Evolutionary conservation across 2,113 vertebrate genomes (phyloP).

Genomic region (Sylvia atricapilla): DNA sequence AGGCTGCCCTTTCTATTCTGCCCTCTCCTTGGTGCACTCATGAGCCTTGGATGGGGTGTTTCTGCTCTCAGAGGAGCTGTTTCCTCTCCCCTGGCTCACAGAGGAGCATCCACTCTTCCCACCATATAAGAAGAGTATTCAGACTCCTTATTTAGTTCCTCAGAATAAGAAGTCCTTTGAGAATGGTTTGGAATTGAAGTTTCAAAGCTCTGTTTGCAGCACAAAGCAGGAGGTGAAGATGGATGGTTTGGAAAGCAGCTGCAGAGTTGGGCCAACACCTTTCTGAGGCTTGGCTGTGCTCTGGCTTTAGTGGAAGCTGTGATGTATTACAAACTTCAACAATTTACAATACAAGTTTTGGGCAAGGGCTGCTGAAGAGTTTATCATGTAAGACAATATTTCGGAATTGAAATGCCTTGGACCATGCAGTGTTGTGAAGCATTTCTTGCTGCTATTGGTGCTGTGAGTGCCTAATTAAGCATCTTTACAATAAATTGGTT

Average conservation of each 20-base stretch:
- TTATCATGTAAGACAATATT: not conserved
- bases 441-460: not conserved
- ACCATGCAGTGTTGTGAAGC: not conserved
- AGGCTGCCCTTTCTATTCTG: not conserved
- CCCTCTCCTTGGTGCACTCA: not conserved
- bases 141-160: not conserved
- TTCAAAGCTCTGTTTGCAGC: not conserved
- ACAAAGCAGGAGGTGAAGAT: not conserved
- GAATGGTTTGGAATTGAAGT: not conserved
- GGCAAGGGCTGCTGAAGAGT: not conserved
- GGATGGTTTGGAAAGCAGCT: constrained; percentile 34
- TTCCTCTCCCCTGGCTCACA: not conserved
- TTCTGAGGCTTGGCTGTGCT: not conserved
- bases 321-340: not conserved
- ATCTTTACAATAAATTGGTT: not conserved
- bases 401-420: not conserved
- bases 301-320: not conserved
- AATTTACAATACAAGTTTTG: not conserved
- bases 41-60: not conserved
- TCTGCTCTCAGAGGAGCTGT: not conserved
- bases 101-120: not conserved
- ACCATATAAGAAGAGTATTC: not conserved
- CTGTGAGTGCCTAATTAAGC: not conserved
- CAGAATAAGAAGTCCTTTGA: not conserved
- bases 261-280: constrained; percentile 4